Evolutionary conservation across 2,113 vertebrate genomes (phyloP), one percentile per base, ranked within the genome.

Genomic region (Polypterus senegalus): DNA sequence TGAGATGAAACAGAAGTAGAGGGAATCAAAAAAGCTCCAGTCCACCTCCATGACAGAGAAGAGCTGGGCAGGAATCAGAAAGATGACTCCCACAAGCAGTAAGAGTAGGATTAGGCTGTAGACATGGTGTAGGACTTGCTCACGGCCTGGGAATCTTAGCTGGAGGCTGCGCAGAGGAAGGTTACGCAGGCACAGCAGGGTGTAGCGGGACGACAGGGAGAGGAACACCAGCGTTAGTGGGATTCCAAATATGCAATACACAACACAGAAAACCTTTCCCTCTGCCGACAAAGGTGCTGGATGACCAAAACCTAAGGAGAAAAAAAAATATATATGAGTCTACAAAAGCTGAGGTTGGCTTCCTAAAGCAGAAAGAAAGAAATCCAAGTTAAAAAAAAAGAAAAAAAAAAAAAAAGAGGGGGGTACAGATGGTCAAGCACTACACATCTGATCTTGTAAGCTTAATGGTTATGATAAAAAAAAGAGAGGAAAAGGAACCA

Each of bases 1-100:
- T 0, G 80, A 84, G 48, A 83, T 62, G 6, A 89, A 89, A 71
- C 89, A 90, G 75, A 83, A 88, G 63, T 88, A 90, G 45, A 89
- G 54, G 0, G 88, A 75, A 9, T 85, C 80, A 66, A 86, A 65
- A 69, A 83, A 86, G 73, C 68, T 82, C 81, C 76, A 72, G 59
- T 66, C 43, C 0, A n/a, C 56, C 70, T 81, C 81, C 9, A 81
- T 1, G 0, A 57, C 55, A 61, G 73, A 81, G 65, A 89, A 75
- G 57, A 73, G 60, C 56, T 77, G 56, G 3, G 84, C 81, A 0
- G 88, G 88, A 6, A 88, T 63, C 46, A 86, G 52, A 60, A 88
- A 62, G 8, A 90, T 83, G 61, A 77, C 47, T 0, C 44, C 8
- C 0, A 70, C 63, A 2, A 83, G 75, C 1, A 76, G 53, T 48